Base-by-base conservation (phyloP, 2,113 vertebrate species). In the Hemichromis elongatus region DNA sequence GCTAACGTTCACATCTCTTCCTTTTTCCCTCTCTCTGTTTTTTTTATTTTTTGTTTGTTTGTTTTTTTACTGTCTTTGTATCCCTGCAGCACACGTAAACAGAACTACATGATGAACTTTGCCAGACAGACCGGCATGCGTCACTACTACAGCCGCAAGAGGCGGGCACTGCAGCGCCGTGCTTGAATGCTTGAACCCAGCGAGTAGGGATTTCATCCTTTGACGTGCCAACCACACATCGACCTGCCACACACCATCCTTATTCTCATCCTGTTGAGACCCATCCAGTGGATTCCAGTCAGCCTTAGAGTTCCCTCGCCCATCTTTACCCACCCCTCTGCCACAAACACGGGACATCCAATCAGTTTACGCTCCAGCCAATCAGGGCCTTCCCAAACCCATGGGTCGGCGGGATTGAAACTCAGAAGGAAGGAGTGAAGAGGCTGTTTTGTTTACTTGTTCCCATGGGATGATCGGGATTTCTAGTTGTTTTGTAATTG, bases 51-150 rank as follows among this genome's bases (percentile, higher is more conserved):
- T 40, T 42, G n/a, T n/a, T n/a, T n/a, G n/a, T n/a, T n/a, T n/a
- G n/a, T 12, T 16, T 61, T 83, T 92, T 91, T 66, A 47, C 85
- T 91, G 85, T 95, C 94, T 91, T 88, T 95, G 77, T 91, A 16
- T 84, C 85, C 92, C 95, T 86, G 94, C 96, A 99, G 99, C 97
- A 99, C 98, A 93, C 98, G 99, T 87, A 99, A 99, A 96, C 98
- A 99, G 97, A 99, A 98, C 97, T 99, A 99, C 96, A 99, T 99
- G 98, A 99, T 99, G 99, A 99, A 98, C 97, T 99, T 98, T 97
- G 98, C 98, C 97, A 97, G 98, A 93, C 98, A 99, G 97, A 98
- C 97, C 94, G 97, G 97, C 93, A 95, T 98, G 93, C 98, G 98
- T 92, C 98, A 98, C 96, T 99, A 99, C 97, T 99, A 98, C 97